These are phyloP conservation scores for Auanema freiburgensis DNA, from an alignment of 2,888 invertebrate genomes.

Conservation along the genomic window DNA sequence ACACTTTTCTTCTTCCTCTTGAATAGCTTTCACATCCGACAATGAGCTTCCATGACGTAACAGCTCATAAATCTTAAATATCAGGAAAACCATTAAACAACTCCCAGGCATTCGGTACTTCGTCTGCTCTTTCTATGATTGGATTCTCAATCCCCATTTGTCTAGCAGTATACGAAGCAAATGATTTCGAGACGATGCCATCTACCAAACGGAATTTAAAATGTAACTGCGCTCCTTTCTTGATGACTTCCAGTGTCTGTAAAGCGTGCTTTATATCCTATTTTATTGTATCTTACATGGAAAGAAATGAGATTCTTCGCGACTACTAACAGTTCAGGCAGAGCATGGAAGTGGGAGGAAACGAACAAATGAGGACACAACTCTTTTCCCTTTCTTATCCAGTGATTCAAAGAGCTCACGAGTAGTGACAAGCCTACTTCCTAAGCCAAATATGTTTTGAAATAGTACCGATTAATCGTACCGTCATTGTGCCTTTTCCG, in stretches of 20 bases:
- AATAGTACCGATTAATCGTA: slow-evolving; percentile 39
- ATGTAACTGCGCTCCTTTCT: slow-evolving; percentile 19
- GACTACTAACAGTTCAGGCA: slow-evolving; percentile 63
- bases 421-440: slow-evolving; percentile 79
- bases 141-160: slow-evolving; percentile 70
- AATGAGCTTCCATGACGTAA: background rate
- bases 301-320: slow-evolving; percentile 19
- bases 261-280: too few species aligned
- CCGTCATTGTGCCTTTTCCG: slow-evolving; percentile 78
- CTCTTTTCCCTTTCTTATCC: slow-evolving; percentile 68
- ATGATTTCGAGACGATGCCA: slow-evolving; percentile 73
- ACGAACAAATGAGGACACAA: slow-evolving; percentile 77
- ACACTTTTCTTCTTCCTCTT: slow-evolving; percentile 1
- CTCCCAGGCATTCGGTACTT: slow-evolving; percentile 9
- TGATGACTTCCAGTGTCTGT: slow-evolving; percentile 34
- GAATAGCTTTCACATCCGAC: background rate
- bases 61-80: background rate
- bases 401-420: slow-evolving; percentile 74
- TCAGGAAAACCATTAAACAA: background rate
- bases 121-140: slow-evolving; percentile 70
- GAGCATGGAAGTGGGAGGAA: slow-evolving; percentile 78
- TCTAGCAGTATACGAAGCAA: slow-evolving; percentile 74
- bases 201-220: slow-evolving; percentile 66
- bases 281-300: background rate
- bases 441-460: slow-evolving; percentile 64